Evolutionary conservation across 2,797 vertebrate genomes (phyloP), one percentile per base, ranked within the genome.

Genomic region (Rhynchotus rufescens): DNA sequence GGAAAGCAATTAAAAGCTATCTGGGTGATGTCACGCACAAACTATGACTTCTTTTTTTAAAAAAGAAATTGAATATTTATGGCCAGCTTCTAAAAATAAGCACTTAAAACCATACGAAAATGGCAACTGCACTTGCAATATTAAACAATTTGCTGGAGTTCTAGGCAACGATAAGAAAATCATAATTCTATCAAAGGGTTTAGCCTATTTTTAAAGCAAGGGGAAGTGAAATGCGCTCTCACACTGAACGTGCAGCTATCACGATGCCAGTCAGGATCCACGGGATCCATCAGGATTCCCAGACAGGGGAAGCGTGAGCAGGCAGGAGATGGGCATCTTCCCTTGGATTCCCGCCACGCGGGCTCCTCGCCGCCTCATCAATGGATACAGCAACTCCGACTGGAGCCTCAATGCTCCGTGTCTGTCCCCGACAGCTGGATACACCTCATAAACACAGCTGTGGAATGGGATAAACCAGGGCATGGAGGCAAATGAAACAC

Each of bases 261-360:
- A 84, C 68, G 87, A 94, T 61, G 66, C 68, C 81, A 88, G 78
- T 95, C 54, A 85, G 93, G 89, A 96, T 96, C 95, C 94, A 52
- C 11, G 9, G 80, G 80, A 40, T 40, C 40, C 40, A 40, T 40
- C 40, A 40, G 13, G 40, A 40, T 95, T 96, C 86, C 78, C 71
- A 95, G 93, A 97, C 96, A 97, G 95, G 81, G 93, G 62, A 92
- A 94, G 64, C 89, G 56, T 87, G 92, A 85, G 47, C 26, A 79
- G 94, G 90, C 72, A 64, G 36, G 74, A 97, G 96, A 97, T 97
- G 93, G 96, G 92, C 91, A 97, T 97, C 96, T 96, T 89, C 88
- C 92, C 97, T 93, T 51, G 90, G 87, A 91, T 96, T 97, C 95
- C 81, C 96, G 92, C 73, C 92, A 94, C 84, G 67, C 71, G 77